phyloP scores from a whole-genome alignment of 1,140 invertebrate species.

The Solen grandis region DNA sequence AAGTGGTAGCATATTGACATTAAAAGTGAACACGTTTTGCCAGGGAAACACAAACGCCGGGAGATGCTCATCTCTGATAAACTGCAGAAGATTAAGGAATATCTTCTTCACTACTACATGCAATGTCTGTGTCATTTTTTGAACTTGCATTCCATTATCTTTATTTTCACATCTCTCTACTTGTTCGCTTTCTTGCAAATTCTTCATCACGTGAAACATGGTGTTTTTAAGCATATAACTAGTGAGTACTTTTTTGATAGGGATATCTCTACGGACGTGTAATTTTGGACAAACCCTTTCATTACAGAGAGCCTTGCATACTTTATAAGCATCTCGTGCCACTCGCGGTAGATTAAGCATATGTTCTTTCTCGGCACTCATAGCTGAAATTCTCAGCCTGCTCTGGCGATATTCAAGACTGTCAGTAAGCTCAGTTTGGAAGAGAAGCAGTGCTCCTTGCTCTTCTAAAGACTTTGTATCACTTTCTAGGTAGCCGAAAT shows the following conservation, averaged over 20 bases:
- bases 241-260: constrained; percentile 4
- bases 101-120: not conserved
- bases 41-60: constrained; percentile 12
- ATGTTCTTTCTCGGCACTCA: constrained; percentile 19
- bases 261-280: not conserved
- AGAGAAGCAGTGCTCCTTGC: not conserved
- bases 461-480: not conserved
- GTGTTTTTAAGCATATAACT: constrained; percentile 25
- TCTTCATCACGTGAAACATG: constrained; percentile 6
- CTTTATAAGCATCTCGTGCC: constrained; percentile 29
- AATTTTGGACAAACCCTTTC: constrained; percentile 3
- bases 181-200: not conserved
- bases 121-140: too few relatives aligned
- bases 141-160: too few relatives aligned
- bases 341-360: constrained; percentile 12
- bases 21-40: constrained; percentile 24
- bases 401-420: not conserved
- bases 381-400: constrained; percentile 5
- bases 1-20: not conserved
- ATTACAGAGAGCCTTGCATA: not conserved
- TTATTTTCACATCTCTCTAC: not conserved
- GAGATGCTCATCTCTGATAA: not conserved
- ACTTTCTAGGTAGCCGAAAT: not conserved
- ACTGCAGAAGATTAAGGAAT: not conserved
- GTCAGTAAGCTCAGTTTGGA: not conserved